Percentiles rank a stretch among this genome's conserved stretches.
These are phyloP conservation scores for Pseudopipra pipra DNA, from an alignment of 2,113 vertebrate genomes.

Conservation along the genomic window DNA sequence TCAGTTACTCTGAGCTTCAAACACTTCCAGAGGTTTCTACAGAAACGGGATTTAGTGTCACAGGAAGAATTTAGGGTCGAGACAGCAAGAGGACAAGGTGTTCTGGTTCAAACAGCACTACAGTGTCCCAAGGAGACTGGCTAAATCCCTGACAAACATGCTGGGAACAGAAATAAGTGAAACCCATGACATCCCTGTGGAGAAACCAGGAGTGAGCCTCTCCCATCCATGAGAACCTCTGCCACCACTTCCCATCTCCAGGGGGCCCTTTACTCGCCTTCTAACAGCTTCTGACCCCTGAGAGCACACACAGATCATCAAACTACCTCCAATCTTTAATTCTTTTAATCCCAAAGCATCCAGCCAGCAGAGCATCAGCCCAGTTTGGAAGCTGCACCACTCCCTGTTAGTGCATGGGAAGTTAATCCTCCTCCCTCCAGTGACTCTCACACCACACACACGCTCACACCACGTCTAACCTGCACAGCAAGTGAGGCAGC, in stretches of 20 bases:
- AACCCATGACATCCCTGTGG: neutral
- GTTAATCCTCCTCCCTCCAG: neutral
- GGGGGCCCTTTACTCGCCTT: neutral
- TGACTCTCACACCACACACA: neutral
- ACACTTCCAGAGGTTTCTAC: neutral
- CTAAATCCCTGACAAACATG: neutral
- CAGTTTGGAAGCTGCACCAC: neutral
- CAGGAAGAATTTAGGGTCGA: neutral
- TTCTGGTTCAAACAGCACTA: neutral
- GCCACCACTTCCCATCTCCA: neutral
- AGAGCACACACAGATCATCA: neutral
- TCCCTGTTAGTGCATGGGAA: neutral
- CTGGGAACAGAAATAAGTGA: neutral
- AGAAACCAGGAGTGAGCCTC: neutral
- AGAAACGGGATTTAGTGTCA: accelerated
- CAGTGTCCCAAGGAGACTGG: neutral
- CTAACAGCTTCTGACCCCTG: neutral
- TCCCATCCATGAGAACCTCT: neutral
- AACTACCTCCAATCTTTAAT: neutral
- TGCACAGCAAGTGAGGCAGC: neutral
- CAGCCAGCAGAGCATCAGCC: neutral
- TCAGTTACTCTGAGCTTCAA: neutral
- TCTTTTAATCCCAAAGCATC: neutral
- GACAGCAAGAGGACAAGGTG: neutral
- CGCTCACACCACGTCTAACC: neutral